These are phyloP conservation scores for Rhinogobio ventralis DNA, from an alignment of 2,797 vertebrate species.

Conservation along the genomic window DNA sequence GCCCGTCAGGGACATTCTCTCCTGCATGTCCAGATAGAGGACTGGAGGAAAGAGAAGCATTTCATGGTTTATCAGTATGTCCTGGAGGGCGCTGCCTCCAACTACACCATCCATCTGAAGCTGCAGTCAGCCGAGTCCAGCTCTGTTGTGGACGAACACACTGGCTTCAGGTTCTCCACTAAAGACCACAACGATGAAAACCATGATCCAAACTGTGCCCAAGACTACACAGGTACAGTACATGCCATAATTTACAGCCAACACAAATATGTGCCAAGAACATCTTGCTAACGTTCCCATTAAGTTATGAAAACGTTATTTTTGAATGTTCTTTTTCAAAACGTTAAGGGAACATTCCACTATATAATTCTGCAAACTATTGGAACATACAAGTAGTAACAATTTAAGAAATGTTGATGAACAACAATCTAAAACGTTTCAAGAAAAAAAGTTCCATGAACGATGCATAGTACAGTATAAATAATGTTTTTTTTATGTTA, in stretches of 20 bases:
- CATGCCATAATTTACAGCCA: neutral
- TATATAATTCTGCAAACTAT: neutral
- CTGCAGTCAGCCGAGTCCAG: conserved; percentile 76
- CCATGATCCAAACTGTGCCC: conserved; percentile 71
- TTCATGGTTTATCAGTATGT: conserved; percentile 81
- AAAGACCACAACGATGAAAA: conserved; percentile 75
- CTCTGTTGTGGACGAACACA: conserved; percentile 77
- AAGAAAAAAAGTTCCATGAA: neutral
- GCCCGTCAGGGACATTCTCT: conserved; percentile 75
- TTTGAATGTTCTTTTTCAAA: neutral
- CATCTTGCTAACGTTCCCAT: neutral
- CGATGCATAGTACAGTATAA: neutral
- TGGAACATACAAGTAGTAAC: neutral
- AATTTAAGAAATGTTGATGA: neutral
- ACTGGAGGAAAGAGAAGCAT: conserved; percentile 80
- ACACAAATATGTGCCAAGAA: neutral
- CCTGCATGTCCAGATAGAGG: conserved; percentile 85
- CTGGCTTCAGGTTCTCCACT: conserved; percentile 83
- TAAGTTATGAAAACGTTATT: neutral
- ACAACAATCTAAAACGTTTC: neutral
- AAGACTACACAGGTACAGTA: conserved; percentile 70
- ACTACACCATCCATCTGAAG: conserved; percentile 80
- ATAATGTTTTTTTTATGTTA: neutral
- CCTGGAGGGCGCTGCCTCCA: conserved; percentile 77
- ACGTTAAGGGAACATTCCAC: neutral